Evolutionary conservation across 2,113 vertebrate genomes (phyloP).

Genomic region (Bos indicus): DNA sequence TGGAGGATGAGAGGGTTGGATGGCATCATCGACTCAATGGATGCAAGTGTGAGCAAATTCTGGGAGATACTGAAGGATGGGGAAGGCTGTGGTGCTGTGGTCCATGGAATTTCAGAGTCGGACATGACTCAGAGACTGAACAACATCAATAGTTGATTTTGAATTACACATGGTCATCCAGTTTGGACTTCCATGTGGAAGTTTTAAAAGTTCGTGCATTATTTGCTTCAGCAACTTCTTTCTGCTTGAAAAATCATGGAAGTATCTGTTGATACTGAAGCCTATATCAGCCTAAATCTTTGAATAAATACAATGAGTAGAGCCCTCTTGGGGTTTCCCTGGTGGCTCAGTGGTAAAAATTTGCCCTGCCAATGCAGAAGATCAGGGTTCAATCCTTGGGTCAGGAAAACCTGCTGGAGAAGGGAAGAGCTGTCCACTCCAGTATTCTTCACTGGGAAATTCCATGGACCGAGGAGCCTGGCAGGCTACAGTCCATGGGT

Average conservation of each 20-base stretch:
- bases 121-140: background rate
- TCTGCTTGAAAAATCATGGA: background rate
- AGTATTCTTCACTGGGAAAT: background rate
- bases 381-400: background rate
- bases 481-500: background rate
- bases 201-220: background rate
- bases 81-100: background rate
- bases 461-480: background rate
- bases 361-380: background rate
- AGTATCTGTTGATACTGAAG: background rate
- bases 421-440: background rate
- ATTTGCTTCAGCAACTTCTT: background rate
- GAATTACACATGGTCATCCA: background rate
- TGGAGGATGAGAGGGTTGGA: accelerated
- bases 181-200: background rate
- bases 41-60: background rate
- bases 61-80: background rate
- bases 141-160: background rate
- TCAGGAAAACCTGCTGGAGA: background rate
- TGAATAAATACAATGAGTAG: background rate
- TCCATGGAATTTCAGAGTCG: background rate
- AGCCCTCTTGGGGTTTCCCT: background rate
- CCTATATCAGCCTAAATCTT: background rate
- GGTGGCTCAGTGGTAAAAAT: background rate
- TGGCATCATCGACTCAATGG: background rate